Base-by-base conservation (phyloP, 2,888 invertebrate genomes). In the Flabesymbios commensalis region DNA sequence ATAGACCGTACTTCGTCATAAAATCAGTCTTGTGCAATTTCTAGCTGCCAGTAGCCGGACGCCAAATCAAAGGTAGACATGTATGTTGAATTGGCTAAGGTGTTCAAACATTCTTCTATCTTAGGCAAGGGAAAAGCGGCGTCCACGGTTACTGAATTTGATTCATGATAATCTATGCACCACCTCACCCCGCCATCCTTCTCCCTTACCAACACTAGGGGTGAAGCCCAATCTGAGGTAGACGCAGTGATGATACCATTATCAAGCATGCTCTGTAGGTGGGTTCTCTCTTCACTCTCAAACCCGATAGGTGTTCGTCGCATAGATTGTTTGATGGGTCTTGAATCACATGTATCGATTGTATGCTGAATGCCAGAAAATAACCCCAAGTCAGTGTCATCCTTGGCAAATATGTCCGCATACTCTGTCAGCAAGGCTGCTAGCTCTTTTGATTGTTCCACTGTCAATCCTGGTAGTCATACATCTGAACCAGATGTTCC, bases 291-390 rank as follows among this genome's bases (percentile, higher is more conserved):
- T 26, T 49, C 49, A 10, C 10, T 14, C 19, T 49, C 26, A 28
- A 49, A 22, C 10, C 29, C 29, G 24, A 58, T 19, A 2, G 55
- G 60, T 3, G 41, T 5, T 4, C 60, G 3, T 28, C 60, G 29
- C 28, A 39, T 3, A 14, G n/a, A 5, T 28, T 55, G 60, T 47
- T 36, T 58, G 5, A 60, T 36, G 22, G 60, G 60, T 32, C 3
- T 14, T 29, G 45, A 19, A 56, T 56, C 56, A 3, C 48, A 33
- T n/a, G 56, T 60, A 17, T 45, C 48, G 19, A 60, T 60, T 2
- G n/a, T 10, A 29, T 58, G 56, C n/a, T 48, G 22, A 14, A 56
- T 36, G 2, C 24, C 28, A 17, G 24, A 24, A n/a, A 39, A 42
- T 24, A 19, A 36, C 17, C 57, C 57, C 7, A 49, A 7, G 36